Evolutionary conservation across 2,888 invertebrate genomes (phyloP).

Genomic region (Morpho deidamia): DNA sequence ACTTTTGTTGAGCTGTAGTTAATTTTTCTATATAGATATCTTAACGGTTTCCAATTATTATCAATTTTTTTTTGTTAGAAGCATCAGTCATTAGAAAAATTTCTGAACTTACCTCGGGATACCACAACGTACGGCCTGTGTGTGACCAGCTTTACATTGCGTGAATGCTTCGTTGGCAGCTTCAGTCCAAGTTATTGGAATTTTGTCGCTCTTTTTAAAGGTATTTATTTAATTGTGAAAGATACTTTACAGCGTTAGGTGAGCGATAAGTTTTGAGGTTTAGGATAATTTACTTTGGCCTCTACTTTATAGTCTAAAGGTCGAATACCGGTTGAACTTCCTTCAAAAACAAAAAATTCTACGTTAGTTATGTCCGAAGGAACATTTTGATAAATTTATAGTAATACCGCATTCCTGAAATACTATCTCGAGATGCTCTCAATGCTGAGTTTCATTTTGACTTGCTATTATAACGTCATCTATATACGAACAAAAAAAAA

Average conservation of each 20-base stretch:
- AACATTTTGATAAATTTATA: neutral
- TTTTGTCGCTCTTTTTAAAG: constrained; percentile 14
- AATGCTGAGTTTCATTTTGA: neutral
- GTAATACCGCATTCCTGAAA: neutral
- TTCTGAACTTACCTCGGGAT: constrained; percentile 27
- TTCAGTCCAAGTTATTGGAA: constrained; percentile 23
- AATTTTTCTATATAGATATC: constrained; percentile 38
- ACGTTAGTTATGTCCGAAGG: neutral
- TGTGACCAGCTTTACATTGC: constrained; percentile 26
- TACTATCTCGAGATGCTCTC: neutral
- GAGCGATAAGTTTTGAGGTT: neutral
- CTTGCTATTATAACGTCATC: neutral
- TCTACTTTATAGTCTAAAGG: neutral
- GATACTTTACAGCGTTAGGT: neutral
- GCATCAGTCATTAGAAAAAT: constrained; percentile 36
- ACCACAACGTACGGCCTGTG: constrained; percentile 29
- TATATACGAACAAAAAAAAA: neutral
- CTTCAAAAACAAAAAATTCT: neutral
- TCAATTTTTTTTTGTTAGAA: constrained; percentile 35
- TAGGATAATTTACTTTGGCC: neutral
- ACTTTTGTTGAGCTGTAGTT: constrained; percentile 20
- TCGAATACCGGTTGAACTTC: neutral
- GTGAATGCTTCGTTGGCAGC: constrained; percentile 24
- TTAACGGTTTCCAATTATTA: constrained; percentile 25
- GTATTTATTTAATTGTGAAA: constrained; percentile 1